These are phyloP conservation scores for Blomia tropicalis DNA, from an alignment of 2,888 invertebrate genomes.

Conservation along the genomic window DNA sequence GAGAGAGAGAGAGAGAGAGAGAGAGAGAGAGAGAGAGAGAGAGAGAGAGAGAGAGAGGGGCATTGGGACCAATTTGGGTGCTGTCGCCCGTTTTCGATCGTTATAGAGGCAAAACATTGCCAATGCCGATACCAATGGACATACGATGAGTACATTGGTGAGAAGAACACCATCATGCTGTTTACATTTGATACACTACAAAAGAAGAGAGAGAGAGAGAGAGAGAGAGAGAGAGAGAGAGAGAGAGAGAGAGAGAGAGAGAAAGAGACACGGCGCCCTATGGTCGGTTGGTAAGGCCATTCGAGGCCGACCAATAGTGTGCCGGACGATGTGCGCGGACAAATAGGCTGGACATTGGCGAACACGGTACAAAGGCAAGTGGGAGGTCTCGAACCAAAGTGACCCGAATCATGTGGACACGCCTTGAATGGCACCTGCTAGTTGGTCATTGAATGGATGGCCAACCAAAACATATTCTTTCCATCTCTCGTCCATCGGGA, in stretches of 20 bases:
- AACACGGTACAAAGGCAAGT: background rate
- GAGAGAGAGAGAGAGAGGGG: too few relatives aligned
- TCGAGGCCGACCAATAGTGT: too few relatives aligned
- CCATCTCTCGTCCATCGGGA: too few relatives aligned
- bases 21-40: too few relatives aligned
- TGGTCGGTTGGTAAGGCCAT: too few relatives aligned
- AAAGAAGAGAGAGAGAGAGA: background rate
- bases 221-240: background rate
- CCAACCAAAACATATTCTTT: too few relatives aligned
- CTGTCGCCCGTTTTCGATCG: background rate
- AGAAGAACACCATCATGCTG: background rate
- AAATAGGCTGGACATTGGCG: slow-evolving; percentile 7
- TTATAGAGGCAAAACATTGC: slow-evolving; percentile 15
- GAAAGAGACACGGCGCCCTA: too few relatives aligned
- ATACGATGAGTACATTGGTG: background rate
- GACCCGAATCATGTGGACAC: background rate
- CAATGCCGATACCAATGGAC: too few relatives aligned
- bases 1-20: too few relatives aligned
- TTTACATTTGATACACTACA: background rate
- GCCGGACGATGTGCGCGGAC: background rate
- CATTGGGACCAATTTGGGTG: slow-evolving; percentile 14
- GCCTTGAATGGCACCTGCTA: background rate
- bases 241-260: background rate
- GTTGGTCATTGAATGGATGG: too few relatives aligned
- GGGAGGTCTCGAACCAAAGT: background rate